Evolutionary conservation across 2,797 vertebrate genomes (phyloP).

Genomic region (Chlorospingus semifuscus): DNA sequence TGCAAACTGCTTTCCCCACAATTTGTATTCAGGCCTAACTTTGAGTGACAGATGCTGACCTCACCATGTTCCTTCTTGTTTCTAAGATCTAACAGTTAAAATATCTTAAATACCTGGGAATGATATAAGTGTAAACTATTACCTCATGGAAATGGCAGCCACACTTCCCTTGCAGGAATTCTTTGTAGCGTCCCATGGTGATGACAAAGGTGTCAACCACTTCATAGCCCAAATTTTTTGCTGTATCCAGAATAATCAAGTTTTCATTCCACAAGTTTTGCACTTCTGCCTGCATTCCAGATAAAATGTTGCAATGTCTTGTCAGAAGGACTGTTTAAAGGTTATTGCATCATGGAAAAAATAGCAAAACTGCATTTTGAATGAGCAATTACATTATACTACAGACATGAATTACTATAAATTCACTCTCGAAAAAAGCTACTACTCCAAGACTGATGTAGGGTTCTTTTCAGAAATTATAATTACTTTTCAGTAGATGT

Average conservation of each 20-base stretch:
- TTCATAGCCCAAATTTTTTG: constrained; percentile 86
- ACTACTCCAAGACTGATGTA: not conserved
- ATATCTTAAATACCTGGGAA: not conserved
- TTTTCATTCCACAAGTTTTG: constrained; percentile 87
- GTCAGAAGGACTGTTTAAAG: constrained; percentile 17
- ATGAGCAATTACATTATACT: not conserved
- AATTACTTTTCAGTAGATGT: not conserved
- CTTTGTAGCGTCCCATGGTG: constrained; percentile 93
- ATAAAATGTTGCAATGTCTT: not conserved
- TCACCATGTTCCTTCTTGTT: not conserved
- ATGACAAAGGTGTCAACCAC: constrained; percentile 91
- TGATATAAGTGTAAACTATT: not conserved
- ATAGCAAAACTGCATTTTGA: not conserved
- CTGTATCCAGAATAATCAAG: constrained; percentile 80
- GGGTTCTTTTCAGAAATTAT: not conserved
- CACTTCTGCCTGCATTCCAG: constrained; percentile 80
- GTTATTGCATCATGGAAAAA: not conserved
- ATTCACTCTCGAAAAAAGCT: not conserved
- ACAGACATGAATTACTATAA: not conserved
- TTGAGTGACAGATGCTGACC: not conserved
- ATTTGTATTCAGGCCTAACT: not conserved
- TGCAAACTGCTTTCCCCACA: accelerated
- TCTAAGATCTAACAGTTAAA: not conserved
- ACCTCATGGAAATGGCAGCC: constrained; percentile 98
- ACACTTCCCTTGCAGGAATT: constrained; percentile 92